A percentile compares a stretch with the other conserved stretches of the same genome.
Evolutionary conservation across 2,797 vertebrate genomes (phyloP).

Genomic region (Mormyrus hasselquistii): DNA sequence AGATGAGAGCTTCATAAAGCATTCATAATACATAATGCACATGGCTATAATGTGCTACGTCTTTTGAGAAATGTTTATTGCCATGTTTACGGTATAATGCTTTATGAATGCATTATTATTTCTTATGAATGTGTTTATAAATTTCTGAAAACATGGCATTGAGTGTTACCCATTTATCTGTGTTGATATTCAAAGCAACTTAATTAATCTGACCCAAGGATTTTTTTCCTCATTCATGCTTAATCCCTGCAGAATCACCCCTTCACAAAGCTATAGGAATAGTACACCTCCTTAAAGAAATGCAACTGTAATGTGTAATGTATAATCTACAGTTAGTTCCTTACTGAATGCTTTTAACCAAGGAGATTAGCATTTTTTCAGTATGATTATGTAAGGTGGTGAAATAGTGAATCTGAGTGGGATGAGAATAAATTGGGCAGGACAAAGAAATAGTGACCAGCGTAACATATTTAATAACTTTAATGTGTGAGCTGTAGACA

Average conservation of each 20-base stretch:
- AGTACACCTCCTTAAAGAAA: neutral
- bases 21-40: neutral
- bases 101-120: neutral
- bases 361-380: neutral
- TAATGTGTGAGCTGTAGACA: neutral
- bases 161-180: neutral
- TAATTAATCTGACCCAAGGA: neutral
- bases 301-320: neutral
- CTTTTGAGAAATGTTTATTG: neutral
- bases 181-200: neutral
- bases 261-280: neutral
- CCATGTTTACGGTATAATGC: neutral
- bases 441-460: slow-evolving; percentile 41
- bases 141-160: neutral
- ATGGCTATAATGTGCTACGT: neutral
- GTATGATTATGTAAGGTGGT: neutral
- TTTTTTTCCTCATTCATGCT: neutral
- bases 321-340: neutral
- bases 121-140: neutral
- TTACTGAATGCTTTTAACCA: neutral
- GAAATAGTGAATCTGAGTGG: slow-evolving; percentile 57
- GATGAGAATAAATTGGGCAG: slow-evolving; percentile 64
- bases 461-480: neutral
- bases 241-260: neutral
- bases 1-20: neutral